Evolutionary conservation across 2,113 vertebrate genomes (phyloP), one percentile per base, ranked within the genome.

Genomic region (Cyanistes caeruleus): DNA sequence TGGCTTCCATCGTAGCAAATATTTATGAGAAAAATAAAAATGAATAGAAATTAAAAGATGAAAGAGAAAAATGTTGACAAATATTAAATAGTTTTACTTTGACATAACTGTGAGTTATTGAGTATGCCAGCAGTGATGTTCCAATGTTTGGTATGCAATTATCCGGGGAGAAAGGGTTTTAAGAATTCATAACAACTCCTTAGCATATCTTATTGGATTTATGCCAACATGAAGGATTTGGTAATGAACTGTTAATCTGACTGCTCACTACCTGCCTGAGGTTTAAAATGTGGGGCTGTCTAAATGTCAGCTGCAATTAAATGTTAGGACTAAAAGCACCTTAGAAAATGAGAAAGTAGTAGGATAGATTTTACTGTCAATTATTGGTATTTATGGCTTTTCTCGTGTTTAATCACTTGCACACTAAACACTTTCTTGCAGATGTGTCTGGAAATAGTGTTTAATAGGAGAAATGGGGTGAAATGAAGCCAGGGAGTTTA

Each of bases 281-380:
- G 56, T 88, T 92, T 89, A 79, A 92, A 89, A 77, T 31, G 33
- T 51, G 33, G 3, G 16, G 76, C 63, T 85, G 30, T 58, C 73
- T 76, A 92, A 95, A 93, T 73, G 69, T 95, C 95, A 89, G 35
- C 44, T 79, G 64, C 69, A 95, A 84, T 95, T 91, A 93, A 92
- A 62, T 69, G 31, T 76, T 78, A 73, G 27, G 56, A 81, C 18
- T 37, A 82, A 86, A 77, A 86, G 5, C 24, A 55, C 55, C 63
- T 82, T 33, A 84, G 76, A 92, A 91, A 79, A 77, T 41, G 14
- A 84, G 58, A 78, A 86, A 81, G 52, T 35, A 75, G 23, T 53
- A 75, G 51, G 59, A 78, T 51, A 55, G 52, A 82, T 89, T 89
- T 92, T 87, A 27, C 41, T 82, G 64, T 64, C 65, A 91, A 11